Base-by-base conservation (phyloP, 2,888 invertebrate genomes). In the Heliconius sara region DNA sequence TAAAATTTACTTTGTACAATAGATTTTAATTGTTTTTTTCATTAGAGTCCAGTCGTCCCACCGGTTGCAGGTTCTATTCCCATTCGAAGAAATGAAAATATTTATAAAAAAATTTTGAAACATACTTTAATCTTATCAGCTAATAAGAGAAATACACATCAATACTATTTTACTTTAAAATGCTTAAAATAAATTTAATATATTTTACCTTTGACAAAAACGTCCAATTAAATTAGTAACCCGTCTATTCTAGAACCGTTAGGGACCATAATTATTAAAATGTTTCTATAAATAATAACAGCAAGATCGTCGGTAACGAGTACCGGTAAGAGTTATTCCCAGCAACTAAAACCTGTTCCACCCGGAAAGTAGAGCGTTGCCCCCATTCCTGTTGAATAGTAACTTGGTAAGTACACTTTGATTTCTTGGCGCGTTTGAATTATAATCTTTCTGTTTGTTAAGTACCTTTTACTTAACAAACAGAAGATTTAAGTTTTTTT, bases 361-460 rank as follows among this genome's bases (percentile, higher is more conserved):
- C 85, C 86, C 90, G 88, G 90, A 90, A 93, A 93, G 92, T 94
- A 88, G 94, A 91, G 88, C 93, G 88, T 88, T 92, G 94, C 90
- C 92, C 94, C 86, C 93, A 91, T 93, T 91, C 90, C 88, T 88
- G 88, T 83, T 87, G 83, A 87, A 89, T 88, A 83, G 82, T 83
- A 78, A 79, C 75, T 78, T 80, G 79, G 79, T 79, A 78, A 76
- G 81, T 81, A 79, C 81, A 76, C 75, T 81, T 81, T 81, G 90
- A 91, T 91, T 91, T 91, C 92, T 92, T 91, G 90, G 87, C 86
- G 85, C 86, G 84, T 86, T 84, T 81, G 83, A 84, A 84, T 82
- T 74, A 80, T 78, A 79, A 82, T 87, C 86, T 83, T 84, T 82
- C 43, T 68, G 60, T 39, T 79, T 39, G 39, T 47, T 57, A n/a